Base-by-base conservation (phyloP, 2,113 vertebrate genomes). In the Otocyon megalotis region DNA sequence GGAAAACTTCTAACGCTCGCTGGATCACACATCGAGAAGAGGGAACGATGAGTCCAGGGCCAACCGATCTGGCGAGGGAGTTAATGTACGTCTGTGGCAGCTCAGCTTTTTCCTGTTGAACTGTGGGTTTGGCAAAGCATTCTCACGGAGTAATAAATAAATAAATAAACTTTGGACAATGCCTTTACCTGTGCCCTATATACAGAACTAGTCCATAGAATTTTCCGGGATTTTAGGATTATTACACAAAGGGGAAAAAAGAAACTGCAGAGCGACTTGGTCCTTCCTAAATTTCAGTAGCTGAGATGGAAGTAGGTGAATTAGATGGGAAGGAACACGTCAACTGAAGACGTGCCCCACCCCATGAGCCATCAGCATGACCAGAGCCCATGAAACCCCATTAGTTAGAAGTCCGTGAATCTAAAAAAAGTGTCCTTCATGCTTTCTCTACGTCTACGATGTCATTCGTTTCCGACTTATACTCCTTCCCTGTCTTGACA, bases 111-210 rank as follows among this genome's bases (percentile, higher is more conserved):
- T 96, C 82, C 93, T 94, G 67, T 97, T 88, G 43, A 97, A 91
- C 74, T 93, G 97, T 77, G 86, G 93, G 95, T 98, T 97, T 82
- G 97, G 97, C 93, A 98, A 95, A 97, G 95, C 76, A 98, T 94
- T 97, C 77, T 88, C 67, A 92, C 35, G 74, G 85, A 95, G 94
- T 96, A 98, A 98, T 98, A 99, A 98, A 99, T 99, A 98, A 99
- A 99, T 99, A 99, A 99, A 99, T 98, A 98, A 98, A 95, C 87
- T 98, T 98, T 98, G 98, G 98, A 98, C 98, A 98, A 93, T 98
- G 90, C 95, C 98, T 98, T 97, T 95, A 98, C 97, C 93, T 96
- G 97, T 98, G 97, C 97, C 98, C 96, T 98, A 97, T 98, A 95
- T 97, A 98, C 98, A 98, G 98, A 98, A 98, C 96, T 97, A 98